These are phyloP conservation scores for Cephus sareptanus DNA, from an alignment of 2,888 invertebrate species.

Conservation along the genomic window DNA sequence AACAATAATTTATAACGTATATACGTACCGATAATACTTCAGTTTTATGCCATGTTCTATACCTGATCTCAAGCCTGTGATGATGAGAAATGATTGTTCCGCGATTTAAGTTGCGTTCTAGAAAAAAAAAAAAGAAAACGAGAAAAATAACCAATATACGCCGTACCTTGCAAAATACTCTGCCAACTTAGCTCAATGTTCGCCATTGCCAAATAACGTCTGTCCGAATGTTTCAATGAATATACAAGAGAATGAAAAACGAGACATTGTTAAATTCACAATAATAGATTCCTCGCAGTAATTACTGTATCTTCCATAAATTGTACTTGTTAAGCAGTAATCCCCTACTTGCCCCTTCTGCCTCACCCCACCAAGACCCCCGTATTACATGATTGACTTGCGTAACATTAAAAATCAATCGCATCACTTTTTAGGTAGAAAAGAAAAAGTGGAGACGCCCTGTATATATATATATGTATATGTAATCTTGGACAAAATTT, in stretches of 20 bases:
- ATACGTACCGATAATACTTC: background rate
- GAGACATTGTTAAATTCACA: background rate
- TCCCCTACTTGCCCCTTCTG: background rate
- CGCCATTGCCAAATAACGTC: conserved; percentile 11
- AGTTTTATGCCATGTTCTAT: conserved; percentile 43
- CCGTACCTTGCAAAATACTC: conserved; percentile 33
- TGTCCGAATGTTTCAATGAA: background rate
- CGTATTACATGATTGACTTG: background rate
- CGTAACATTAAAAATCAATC: background rate
- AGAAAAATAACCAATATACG: background rate
- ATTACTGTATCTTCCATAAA: background rate
- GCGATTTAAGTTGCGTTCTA: conserved; percentile 40
- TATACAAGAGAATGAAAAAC: background rate
- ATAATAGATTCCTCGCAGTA: background rate
- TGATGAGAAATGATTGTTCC: conserved; percentile 35
- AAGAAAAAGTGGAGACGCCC: background rate
- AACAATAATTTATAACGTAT: background rate
- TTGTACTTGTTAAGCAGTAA: background rate
- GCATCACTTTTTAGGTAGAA: background rate
- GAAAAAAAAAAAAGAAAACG: conserved; percentile 22
- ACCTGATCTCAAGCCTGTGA: conserved; percentile 55
- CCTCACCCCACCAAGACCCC: too few relatives aligned
- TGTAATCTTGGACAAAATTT: background rate
- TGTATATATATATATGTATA: background rate
- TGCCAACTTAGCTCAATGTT: conserved; percentile 17